These are phyloP conservation scores for Pemphigus obesinymphae DNA, from an alignment of 1,140 invertebrate genomes.

Conservation along the genomic window DNA sequence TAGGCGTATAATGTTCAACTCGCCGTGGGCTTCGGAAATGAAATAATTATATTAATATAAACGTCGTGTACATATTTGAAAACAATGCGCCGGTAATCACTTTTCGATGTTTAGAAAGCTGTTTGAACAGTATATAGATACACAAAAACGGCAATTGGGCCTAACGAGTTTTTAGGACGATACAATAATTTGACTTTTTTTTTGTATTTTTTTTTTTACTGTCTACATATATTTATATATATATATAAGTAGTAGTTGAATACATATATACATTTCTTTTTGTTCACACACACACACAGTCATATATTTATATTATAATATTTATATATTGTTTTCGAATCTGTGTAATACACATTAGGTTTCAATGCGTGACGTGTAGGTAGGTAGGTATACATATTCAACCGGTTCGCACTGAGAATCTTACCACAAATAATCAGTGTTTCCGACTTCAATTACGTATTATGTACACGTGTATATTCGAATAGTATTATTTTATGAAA, in stretches of 20 bases:
- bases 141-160: constrained; percentile 36
- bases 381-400: background rate
- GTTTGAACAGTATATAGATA: no score
- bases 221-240: background rate
- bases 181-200: constrained; percentile 28
- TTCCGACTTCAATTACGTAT: background rate
- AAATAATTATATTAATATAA: constrained; percentile 14
- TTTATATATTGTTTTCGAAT: constrained; percentile 14
- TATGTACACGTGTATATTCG: background rate
- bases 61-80: background rate
- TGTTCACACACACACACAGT: background rate
- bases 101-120: constrained; percentile 33
- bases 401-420: background rate
- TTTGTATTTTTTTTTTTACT: background rate
- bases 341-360: background rate
- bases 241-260: background rate
- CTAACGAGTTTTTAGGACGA: constrained; percentile 38
- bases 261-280: background rate
- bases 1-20: background rate
- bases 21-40: background rate
- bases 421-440: constrained; percentile 9
- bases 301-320: background rate
- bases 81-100: constrained; percentile 34
- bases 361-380: background rate
- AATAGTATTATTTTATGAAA: background rate